Base-by-base conservation (phyloP, 2,888 invertebrate genomes). In the Leistus spinibarbis region DNA sequence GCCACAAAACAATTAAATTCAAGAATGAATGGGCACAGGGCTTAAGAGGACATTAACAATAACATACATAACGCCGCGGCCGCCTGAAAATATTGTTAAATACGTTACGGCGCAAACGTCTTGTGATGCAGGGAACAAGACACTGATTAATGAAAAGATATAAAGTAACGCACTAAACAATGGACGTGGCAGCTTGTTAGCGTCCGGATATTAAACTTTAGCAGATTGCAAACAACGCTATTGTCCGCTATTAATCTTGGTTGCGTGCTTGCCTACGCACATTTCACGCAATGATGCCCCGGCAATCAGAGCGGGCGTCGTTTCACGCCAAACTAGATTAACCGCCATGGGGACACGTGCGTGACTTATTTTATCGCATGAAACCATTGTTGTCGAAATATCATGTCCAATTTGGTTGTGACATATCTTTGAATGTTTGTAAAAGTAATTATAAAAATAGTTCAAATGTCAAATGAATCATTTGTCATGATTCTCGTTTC, bases 161-260 rank as follows among this genome's bases (percentile, higher is more conserved):
- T 67, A 73, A 73, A 73, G 67, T 73, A 73, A 67, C 67, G 67
- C 62, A 67, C 67, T 73, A 73, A 67, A 73, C 73, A 73, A 73
- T 73, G 62, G 66, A 19, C 56, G 20, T 62, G 67, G 73, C 66
- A 67, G 73, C 73, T 73, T 67, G 73, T 73, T 73, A 73, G 73
- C 67, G 73, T 57, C 67, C 67, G 73, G 67, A 67, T 73, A 73
- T 73, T 73, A 73, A 73, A 67, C 20, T 62, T 65, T 57, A 9
- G 56, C 56, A 54, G 66, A 72, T 66, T 66, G 67, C 70, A 69
- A 56, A 54, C 65, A 56, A 54, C 40, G 40, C 24, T 57, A 20
- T 54, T 24, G 57, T 10, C 17, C 19, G 54, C 24, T 71, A 24
- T 64, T 64, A 56, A 57, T 69, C 69, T 27, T 69, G 16, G 24